Conservation (phyloP, 1,140 invertebrate genomes). For the Periplaneta americana region DNA sequence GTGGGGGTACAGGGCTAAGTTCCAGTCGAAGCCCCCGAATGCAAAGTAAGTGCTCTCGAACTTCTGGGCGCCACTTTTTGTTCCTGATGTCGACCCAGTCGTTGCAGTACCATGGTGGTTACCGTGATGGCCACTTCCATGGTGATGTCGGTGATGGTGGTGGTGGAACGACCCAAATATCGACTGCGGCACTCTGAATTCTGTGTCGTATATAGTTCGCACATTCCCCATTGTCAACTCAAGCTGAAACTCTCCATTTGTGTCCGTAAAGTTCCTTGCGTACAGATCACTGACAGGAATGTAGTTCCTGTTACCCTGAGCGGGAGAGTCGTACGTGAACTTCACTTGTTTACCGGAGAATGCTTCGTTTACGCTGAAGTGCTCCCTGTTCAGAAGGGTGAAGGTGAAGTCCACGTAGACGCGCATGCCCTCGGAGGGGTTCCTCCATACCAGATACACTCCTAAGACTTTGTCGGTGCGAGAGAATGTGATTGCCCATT, state of each 20-base stretch:
- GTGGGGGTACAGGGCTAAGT: slow-evolving; percentile 64
- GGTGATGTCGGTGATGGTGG: slow-evolving; percentile 21
- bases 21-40: slow-evolving; percentile 83
- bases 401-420: slow-evolving; percentile 81
- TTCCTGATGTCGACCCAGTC: not conserved
- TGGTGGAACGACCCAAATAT: slow-evolving; percentile 24
- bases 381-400: slow-evolving; percentile 77
- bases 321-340: slow-evolving; percentile 69
- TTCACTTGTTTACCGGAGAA: slow-evolving; percentile 76
- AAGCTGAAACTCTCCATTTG: slow-evolving; percentile 78
- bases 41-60: slow-evolving; percentile 66
- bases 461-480: slow-evolving; percentile 73
- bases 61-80: slow-evolving; percentile 36
- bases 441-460: slow-evolving; percentile 75
- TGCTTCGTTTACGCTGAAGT: slow-evolving; percentile 78
- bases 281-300: slow-evolving; percentile 73
- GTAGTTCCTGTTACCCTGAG: slow-evolving; percentile 74
- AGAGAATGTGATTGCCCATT: slow-evolving; percentile 82
- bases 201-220: slow-evolving; percentile 68
- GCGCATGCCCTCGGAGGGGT: slow-evolving; percentile 64
- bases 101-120: slow-evolving; percentile 10
- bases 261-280: slow-evolving; percentile 70
- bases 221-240: slow-evolving; percentile 75
- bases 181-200: slow-evolving; percentile 51
- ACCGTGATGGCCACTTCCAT: slow-evolving; percentile 14